These are phyloP conservation scores for Phytoseiulus persimilis DNA, from an alignment of 2,888 invertebrate genomes.

Conservation along the genomic window DNA sequence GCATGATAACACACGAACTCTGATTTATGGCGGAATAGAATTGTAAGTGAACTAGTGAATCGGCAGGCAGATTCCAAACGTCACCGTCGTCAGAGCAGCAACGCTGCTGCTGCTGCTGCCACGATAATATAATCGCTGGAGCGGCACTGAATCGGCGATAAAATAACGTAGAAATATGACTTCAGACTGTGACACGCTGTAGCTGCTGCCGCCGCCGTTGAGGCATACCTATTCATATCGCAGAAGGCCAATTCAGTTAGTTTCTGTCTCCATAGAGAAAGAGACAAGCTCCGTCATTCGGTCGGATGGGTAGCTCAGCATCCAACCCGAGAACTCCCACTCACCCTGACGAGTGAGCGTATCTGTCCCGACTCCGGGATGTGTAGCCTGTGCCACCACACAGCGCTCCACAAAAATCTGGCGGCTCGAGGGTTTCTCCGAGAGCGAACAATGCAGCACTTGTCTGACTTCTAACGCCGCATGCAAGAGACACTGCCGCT, in stretches of 20 bases:
- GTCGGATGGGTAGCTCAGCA: background rate
- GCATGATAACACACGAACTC: background rate
- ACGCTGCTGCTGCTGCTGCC: background rate
- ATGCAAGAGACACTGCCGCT: background rate
- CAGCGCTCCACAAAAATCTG: background rate
- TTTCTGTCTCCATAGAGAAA: background rate
- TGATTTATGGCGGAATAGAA: background rate
- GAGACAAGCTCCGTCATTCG: background rate
- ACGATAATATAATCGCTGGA: constrained; percentile 5
- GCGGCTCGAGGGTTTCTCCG: background rate
- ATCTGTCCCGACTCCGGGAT: background rate
- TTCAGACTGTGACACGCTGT: constrained; percentile 5
- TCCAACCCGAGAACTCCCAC: background rate
- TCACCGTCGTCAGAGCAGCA: background rate
- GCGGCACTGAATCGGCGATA: background rate
- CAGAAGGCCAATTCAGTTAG: background rate
- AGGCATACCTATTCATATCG: background rate
- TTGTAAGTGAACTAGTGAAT: background rate
- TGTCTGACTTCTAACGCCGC: background rate
- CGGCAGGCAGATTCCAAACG: background rate
- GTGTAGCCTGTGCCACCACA: background rate
- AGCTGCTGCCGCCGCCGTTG: background rate
- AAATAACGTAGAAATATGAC: background rate
- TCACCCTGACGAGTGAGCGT: background rate
- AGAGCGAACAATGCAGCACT: background rate